Base-by-base conservation (phyloP, 2,797 vertebrate species). In the Rhinatrema bivittatum region DNA sequence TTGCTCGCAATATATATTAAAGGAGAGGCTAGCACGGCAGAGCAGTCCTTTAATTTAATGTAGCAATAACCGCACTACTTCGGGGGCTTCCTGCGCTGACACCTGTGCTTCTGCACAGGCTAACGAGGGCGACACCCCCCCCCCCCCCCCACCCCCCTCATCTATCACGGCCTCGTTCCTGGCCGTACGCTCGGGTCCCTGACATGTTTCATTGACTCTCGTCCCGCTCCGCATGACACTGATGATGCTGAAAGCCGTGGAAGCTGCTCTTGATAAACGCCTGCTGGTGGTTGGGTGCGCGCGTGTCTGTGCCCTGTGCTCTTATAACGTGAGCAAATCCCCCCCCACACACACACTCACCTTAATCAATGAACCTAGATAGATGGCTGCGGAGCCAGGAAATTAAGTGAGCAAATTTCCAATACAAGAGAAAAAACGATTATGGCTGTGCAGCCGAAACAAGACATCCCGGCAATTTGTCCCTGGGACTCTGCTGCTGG, bases 271-370 rank as follows among this genome's bases (percentile, higher is more conserved):
- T 70, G 70, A 66, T 67, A 66, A 74, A 60, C 46, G 42, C 5
- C 35, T 27, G 62, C 32, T 39, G 38, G 29, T 23, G 42, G 37
- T 20, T 32, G 65, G 33, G 4, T 51, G 16, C 56, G 32, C 50
- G 51, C 46, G 45, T 72, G 73, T 72, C n/a, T n/a, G n/a, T n/a
- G 70, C 69, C 79, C 74, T 74, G 56, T 57, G 45, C 74, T 69
- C 62, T 72, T 74, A 70, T 60, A 62, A 60, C 50, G 56, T 60
- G 42, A 56, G 47, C 58, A 71, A 70, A 65, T 62, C 39, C 52
- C 48, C 45, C 32, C 16, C n/a, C n/a, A n/a, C n/a, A n/a, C n/a
- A n/a, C n/a, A n/a, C n/a, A n/a, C n/a, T n/a, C n/a, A n/a, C n/a
- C n/a, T n/a, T n/a, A 48, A 61, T 62, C 74, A 68, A 66, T 62